A percentile compares a stretch with the other conserved stretches of the same genome.
Evolutionary conservation across 2,888 invertebrate genomes (phyloP).

Genomic region (Callyntrura guangdongensis): DNA sequence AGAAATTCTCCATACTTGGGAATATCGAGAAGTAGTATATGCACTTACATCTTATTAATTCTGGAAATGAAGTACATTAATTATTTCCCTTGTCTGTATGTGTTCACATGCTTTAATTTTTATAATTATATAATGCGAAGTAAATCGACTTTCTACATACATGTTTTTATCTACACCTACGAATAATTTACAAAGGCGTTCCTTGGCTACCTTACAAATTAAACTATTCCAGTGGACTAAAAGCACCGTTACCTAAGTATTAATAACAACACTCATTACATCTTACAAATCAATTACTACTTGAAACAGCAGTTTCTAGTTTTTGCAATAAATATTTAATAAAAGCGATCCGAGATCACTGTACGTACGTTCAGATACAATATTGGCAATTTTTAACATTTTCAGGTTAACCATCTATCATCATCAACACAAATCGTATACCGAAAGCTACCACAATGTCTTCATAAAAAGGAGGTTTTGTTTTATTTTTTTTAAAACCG

Average conservation of each 20-base stretch:
- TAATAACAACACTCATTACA: background rate
- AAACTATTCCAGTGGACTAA: conserved; percentile 16
- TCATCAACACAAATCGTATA: conserved; percentile 37
- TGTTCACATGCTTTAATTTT: background rate
- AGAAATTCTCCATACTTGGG: background rate
- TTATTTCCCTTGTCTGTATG: background rate
- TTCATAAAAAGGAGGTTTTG: background rate
- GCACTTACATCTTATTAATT: background rate
- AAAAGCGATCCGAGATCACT: conserved; percentile 28
- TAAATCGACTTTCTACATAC: conserved; percentile 19
- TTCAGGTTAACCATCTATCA: conserved; percentile 47
- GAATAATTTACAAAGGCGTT: conserved; percentile 29
- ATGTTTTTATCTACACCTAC: conserved; percentile 43
- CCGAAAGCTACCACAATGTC: conserved; percentile 12
- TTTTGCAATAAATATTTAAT: conserved; percentile 28
- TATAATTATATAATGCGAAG: background rate
- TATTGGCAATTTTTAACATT: background rate
- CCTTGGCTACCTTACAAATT: background rate
- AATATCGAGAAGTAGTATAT: conserved; percentile 18
- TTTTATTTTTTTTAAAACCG: background rate
- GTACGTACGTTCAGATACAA: background rate
- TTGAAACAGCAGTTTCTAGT: background rate
- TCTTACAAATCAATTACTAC: background rate
- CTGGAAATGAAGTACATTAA: conserved; percentile 29
- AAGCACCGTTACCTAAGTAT: conserved; percentile 20